These are phyloP conservation scores for Cetonia aurata DNA, from an alignment of 2,888 invertebrate genomes.

Conservation along the genomic window DNA sequence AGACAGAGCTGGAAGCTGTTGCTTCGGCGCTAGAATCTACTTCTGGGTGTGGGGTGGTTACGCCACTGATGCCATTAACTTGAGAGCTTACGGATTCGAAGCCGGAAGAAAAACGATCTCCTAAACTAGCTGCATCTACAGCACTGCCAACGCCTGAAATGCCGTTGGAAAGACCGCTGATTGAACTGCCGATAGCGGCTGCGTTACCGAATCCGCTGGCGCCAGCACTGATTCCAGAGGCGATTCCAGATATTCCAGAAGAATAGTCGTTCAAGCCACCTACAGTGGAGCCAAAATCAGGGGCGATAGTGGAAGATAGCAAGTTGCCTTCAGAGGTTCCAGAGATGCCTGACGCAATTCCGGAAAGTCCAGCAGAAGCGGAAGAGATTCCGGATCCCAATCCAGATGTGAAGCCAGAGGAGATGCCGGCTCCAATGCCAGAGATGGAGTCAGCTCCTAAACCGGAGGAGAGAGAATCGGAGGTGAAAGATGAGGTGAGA, in stretches of 20 bases:
- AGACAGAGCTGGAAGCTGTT: conserved; percentile 27
- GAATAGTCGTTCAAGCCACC: conserved; percentile 23
- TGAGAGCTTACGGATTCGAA: not conserved
- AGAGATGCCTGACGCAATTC: conserved; percentile 13
- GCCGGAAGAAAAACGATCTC: not conserved
- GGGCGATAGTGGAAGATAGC: conserved; percentile 7
- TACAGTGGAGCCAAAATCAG: not conserved
- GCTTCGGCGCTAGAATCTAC: conserved; percentile 31
- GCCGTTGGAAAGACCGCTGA: conserved; percentile 8
- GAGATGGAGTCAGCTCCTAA: not conserved
- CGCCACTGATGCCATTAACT: conserved; percentile 14
- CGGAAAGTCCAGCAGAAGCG: conserved; percentile 14
- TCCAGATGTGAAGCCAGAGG: conserved; percentile 11
- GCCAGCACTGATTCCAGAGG: conserved; percentile 22
- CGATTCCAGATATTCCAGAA: conserved; percentile 3
- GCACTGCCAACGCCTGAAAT: not conserved
- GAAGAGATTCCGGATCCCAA: conserved; percentile 18
- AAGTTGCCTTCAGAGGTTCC: conserved; percentile 19
- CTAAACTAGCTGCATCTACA: not conserved
- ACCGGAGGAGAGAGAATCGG: too few relatives aligned
- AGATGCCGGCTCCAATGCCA: not conserved
- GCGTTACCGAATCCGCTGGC: conserved; percentile 20
- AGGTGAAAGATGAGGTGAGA: not conserved
- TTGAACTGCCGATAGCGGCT: conserved; percentile 20
- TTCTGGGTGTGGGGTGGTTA: not conserved